Conservation (phyloP, 2,797 vertebrate species). For the Phylloscopus collybita region DNA sequence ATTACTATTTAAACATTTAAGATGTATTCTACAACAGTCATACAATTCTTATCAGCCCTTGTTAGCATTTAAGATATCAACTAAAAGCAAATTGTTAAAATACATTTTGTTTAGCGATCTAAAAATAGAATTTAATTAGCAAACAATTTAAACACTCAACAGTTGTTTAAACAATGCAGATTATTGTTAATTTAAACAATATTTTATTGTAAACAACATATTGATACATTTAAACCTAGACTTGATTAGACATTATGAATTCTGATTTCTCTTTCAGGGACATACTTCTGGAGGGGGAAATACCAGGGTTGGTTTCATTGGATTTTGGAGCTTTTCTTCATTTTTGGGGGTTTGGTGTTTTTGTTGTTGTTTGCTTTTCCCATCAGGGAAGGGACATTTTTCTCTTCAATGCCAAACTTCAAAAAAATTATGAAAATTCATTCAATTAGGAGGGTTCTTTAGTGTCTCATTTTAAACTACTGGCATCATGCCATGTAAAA, state of each 20-base stretch:
- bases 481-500: background rate
- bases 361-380: background rate
- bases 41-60: constrained; percentile 79
- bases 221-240: background rate
- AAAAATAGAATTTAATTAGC: constrained; percentile 45
- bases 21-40: constrained; percentile 85
- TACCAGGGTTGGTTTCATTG: rapidly evolving
- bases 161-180: background rate
- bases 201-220: no score
- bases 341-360: rapidly evolving
- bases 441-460: background rate
- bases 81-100: constrained; percentile 85
- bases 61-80: constrained; percentile 90
- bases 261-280: background rate
- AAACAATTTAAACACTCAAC: constrained; percentile 37
- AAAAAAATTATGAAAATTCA: background rate
- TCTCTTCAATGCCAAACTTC: background rate
- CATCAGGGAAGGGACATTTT: background rate
- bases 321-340: background rate
- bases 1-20: constrained; percentile 95
- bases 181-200: background rate
- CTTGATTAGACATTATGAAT: background rate
- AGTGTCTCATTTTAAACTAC: background rate
- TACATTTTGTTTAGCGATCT: constrained; percentile 26
- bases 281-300: background rate